Base-by-base conservation (phyloP, 2,888 invertebrate genomes). In the Agapostemon virescens region DNA sequence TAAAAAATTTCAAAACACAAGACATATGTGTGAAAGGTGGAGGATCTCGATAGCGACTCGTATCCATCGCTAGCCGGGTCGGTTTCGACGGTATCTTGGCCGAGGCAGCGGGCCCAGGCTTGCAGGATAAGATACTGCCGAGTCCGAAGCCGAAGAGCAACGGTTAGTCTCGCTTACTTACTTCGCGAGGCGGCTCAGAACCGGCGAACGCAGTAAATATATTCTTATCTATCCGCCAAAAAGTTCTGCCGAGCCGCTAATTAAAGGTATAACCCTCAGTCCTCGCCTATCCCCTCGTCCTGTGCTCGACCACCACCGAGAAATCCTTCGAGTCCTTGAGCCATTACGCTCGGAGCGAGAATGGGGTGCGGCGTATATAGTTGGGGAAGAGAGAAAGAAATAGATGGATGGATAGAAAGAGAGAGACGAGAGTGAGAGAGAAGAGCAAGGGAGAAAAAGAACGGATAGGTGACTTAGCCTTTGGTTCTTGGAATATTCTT, bases 171-270 rank as follows among this genome's bases (percentile, higher is more conserved):
- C 87, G 86, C 75, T 84, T 84, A 80, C 82, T 83, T 83, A 77
- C 80, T 84, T 66, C 77, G 78, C 74, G 74, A 70, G 63, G 74
- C 68, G 69, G 73, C 76, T 72, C 67, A 58, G 81, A 75, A 70
- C 74, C 77, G 68, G 74, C 84, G 86, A 88, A 86, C 82, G 88
- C 86, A 87, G 87, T 89, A 89, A 90, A 90, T 91, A 90, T 87
- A 88, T 88, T 88, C 89, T 91, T 91, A 91, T 91, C 91, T 91
- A 88, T 91, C 86, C 85, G 85, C 90, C 89, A 88, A 91, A 91
- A 91, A 89, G 90, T 89, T 90, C 84, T 88, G 87, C 86, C 84
- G 84, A 86, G 86, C 88, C 88, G 87, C 89, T 91, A 91, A 91
- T 91, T 90, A 90, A 90, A 90, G 89, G 89, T 88, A 88, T 91